Evolutionary conservation across 2,888 invertebrate genomes (phyloP).

Genomic region (Harmothoe impar): DNA sequence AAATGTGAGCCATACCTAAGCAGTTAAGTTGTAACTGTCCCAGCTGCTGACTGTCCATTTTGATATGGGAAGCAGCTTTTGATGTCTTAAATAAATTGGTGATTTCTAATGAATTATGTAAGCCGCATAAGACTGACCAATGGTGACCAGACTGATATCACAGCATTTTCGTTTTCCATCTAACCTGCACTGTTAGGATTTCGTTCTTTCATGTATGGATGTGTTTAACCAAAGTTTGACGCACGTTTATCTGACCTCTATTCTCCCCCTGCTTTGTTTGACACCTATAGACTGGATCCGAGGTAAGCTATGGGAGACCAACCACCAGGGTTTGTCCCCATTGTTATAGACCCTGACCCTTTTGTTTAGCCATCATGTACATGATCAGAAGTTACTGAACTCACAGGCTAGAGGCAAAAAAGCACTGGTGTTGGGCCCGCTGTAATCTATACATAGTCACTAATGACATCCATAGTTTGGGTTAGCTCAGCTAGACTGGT

Average conservation of each 20-base stretch:
- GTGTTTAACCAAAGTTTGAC: slow-evolving; percentile 8
- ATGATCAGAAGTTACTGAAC: neutral
- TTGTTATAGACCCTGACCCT: neutral
- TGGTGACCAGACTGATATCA: neutral
- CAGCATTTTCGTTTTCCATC: neutral
- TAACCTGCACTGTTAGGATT: neutral
- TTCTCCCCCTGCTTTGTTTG: slow-evolving; percentile 32
- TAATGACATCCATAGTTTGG: neutral
- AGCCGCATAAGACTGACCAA: neutral
- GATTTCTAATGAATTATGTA: too few relatives aligned
- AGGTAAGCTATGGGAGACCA: slow-evolving; percentile 20
- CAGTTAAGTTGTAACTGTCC: too few relatives aligned
- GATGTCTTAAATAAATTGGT: too few relatives aligned
- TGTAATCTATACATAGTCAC: neutral
- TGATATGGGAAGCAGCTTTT: too few relatives aligned
- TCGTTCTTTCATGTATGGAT: neutral
- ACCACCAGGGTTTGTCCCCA: neutral
- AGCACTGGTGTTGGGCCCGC: slow-evolving; percentile 13
- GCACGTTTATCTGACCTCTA: slow-evolving; percentile 4
- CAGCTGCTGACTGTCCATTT: too few relatives aligned
- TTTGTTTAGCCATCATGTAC: neutral
- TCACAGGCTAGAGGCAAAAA: neutral
- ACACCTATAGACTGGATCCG: slow-evolving; percentile 43
- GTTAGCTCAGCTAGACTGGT: neutral
- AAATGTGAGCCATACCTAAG: too few relatives aligned